Evolutionary conservation across 2,113 vertebrate species (phyloP).

Genomic region (Pseudonaja textilis): DNA sequence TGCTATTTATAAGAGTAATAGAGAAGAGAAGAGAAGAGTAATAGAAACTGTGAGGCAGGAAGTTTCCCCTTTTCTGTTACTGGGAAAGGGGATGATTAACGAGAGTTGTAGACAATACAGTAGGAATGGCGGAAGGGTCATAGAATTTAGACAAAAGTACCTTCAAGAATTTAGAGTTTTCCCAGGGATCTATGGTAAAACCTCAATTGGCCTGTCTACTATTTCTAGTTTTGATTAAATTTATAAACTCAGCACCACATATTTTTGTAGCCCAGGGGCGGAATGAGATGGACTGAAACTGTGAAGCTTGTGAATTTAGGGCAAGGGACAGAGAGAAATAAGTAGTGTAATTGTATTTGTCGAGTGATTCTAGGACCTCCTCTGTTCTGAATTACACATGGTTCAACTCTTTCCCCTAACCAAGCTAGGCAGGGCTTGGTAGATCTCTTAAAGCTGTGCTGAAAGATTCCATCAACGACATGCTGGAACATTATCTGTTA

Average conservation of each 20-base stretch:
- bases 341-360: slow-evolving; percentile 82
- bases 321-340: slow-evolving; percentile 74
- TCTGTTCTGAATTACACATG: slow-evolving; percentile 82
- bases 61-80: slow-evolving; percentile 56
- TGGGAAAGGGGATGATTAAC: slow-evolving; percentile 79
- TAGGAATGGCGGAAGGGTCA: slow-evolving; percentile 68
- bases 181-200: slow-evolving; percentile 86
- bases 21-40: no score
- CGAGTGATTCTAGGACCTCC: slow-evolving; percentile 78
- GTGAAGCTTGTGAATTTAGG: slow-evolving; percentile 76
- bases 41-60: slow-evolving; percentile 74
- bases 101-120: slow-evolving; percentile 72
- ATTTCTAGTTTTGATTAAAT: slow-evolving; percentile 84
- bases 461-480: slow-evolving; percentile 73
- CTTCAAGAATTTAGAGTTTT: slow-evolving; percentile 86
- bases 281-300: slow-evolving; percentile 71
- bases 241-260: slow-evolving; percentile 81
- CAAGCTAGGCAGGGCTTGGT: slow-evolving; percentile 71
- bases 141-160: slow-evolving; percentile 89
- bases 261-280: slow-evolving; percentile 76
- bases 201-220: slow-evolving; percentile 80
- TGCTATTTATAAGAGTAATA: slow-evolving; percentile 62
- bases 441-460: slow-evolving; percentile 68
- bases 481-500: slow-evolving; percentile 81
- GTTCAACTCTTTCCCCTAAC: slow-evolving; percentile 80